Conservation (phyloP, 2,797 vertebrate genomes). For the Falco biarmicus region DNA sequence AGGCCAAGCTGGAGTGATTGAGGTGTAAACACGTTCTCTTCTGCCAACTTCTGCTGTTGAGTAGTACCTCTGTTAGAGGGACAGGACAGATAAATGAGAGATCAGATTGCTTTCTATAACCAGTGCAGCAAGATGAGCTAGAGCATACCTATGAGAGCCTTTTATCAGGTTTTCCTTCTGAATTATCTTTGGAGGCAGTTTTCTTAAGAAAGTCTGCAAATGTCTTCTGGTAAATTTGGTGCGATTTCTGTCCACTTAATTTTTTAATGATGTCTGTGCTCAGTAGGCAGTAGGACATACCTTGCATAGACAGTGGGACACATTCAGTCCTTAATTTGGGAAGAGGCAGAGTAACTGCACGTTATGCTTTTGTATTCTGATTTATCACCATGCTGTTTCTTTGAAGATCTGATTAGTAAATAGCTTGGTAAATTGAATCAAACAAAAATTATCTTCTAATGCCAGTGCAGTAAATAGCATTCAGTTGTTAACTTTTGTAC, state of each 20-base stretch:
- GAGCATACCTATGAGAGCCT: not conserved
- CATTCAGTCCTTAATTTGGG: not conserved
- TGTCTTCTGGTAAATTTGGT: not conserved
- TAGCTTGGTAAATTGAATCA: constrained; percentile 13
- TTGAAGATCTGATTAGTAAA: constrained; percentile 9
- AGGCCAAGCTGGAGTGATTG: not conserved
- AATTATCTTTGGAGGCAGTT: not conserved
- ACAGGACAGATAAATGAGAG: not conserved
- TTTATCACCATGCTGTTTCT: not conserved
- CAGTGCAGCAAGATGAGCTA: not conserved
- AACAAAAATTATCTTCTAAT: not conserved
- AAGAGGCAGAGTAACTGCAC: not conserved
- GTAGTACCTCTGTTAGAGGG: not conserved
- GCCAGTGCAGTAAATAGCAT: not conserved
- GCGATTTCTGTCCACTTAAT: not conserved
- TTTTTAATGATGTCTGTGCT: not conserved
- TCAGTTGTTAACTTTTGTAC: not conserved
- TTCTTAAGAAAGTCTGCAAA: not conserved
- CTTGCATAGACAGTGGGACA: not conserved
- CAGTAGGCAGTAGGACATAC: not conserved
- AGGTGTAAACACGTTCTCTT: not conserved
- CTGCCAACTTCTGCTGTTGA: not conserved
- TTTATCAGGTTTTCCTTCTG: not conserved
- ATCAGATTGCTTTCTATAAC: not conserved
- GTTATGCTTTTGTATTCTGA: not conserved